Evolutionary conservation across 2,797 vertebrate species (phyloP).

Genomic region (Myotis daubentonii): DNA sequence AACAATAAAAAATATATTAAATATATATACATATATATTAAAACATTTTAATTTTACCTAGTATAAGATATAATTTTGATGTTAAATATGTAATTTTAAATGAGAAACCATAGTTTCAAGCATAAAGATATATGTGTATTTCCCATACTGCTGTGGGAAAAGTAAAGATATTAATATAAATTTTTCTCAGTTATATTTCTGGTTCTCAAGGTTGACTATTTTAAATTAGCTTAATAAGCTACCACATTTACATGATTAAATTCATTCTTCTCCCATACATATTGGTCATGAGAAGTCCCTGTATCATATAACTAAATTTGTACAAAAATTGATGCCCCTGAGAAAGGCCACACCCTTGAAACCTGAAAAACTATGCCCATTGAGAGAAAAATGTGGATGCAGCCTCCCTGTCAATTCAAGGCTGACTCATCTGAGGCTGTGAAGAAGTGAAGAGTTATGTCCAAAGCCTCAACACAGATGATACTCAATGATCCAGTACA

Average conservation of each 20-base stretch:
- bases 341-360: constrained; percentile 44
- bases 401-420: not conserved
- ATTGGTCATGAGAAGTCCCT: not conserved
- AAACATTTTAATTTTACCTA: not conserved
- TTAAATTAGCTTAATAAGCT: constrained; percentile 42
- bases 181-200: constrained; percentile 47
- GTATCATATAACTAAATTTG: constrained; percentile 39
- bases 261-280: constrained; percentile 15
- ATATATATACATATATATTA: too few relatives aligned
- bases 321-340: not conserved
- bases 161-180: not conserved
- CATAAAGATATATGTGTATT: not conserved
- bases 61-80: not conserved
- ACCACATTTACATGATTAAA: constrained; percentile 12
- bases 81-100: not conserved
- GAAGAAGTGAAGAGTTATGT: not conserved
- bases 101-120: not conserved
- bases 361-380: constrained; percentile 39
- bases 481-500: not conserved
- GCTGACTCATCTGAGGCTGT: constrained; percentile 59
- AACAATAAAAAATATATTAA: too few relatives aligned
- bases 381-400: constrained; percentile 36
- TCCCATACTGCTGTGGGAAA: not conserved
- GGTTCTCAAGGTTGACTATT: not conserved
- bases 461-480: not conserved